Evolutionary conservation across 1,140 invertebrate genomes (phyloP).

Genomic region (Hyles euphorbiae): DNA sequence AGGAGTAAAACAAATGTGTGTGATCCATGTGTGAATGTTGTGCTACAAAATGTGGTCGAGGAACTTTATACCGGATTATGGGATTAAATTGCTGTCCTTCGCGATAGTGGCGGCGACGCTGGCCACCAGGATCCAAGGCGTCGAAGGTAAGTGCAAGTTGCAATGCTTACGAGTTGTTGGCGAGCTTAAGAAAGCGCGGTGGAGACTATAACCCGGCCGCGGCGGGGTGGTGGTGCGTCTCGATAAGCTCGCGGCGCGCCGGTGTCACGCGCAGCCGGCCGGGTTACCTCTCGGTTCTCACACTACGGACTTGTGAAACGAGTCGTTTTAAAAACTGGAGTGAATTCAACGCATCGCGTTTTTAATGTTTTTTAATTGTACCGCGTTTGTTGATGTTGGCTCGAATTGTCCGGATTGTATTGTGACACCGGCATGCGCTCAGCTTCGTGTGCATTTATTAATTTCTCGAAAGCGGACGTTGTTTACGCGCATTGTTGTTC

Average conservation of each 20-base stretch:
- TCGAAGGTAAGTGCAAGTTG: conserved; percentile 58
- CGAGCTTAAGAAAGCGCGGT: conserved; percentile 70
- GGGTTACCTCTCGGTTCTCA: conserved; percentile 64
- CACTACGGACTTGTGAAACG: conserved; percentile 69
- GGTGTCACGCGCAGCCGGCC: conserved; percentile 35
- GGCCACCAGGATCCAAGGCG: conserved; percentile 53
- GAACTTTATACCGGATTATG: conserved; percentile 74
- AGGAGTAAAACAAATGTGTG: conserved; percentile 74
- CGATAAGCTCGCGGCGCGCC: conserved; percentile 36
- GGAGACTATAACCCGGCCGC: conserved; percentile 38
- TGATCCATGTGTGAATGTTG: conserved; percentile 73
- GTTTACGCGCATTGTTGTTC: too few species aligned
- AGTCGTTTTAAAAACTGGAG: conserved; percentile 71
- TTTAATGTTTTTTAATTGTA: conserved; percentile 65
- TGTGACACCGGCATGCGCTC: conserved; percentile 22
- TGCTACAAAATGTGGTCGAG: conserved; percentile 73
- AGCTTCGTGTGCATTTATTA: conserved; percentile 3
- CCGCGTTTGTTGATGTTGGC: conserved; percentile 40
- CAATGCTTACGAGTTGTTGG: conserved; percentile 29
- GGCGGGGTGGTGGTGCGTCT: conserved; percentile 33
- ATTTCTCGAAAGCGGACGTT: too few species aligned
- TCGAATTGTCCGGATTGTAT: conserved; percentile 9
- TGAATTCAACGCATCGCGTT: conserved; percentile 65
- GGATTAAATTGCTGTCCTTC: conserved; percentile 61
- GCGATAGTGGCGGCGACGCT: conserved; percentile 49